Evolutionary conservation across 53 echinoderm and acorn worm species (phyloP), one percentile per base, ranked within the genome.

Genomic region (Antedon mediterranea): DNA sequence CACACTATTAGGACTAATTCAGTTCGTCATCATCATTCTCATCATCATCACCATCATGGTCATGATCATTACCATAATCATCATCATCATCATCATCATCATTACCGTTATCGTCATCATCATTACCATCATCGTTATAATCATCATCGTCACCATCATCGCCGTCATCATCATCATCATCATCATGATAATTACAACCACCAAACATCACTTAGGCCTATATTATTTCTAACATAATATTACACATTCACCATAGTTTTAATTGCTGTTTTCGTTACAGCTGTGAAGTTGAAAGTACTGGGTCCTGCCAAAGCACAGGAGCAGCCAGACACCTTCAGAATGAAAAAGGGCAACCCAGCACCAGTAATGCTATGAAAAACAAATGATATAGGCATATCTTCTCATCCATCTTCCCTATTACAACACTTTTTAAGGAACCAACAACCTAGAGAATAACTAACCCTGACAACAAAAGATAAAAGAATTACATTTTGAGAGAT

Each of bases 171-270:
- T 31, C 79, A 72, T 70, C 72, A 79, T 71, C 71, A 31, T 31
- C 32, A 79, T 31, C 33, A 79, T 79, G 23, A 79, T 72, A 8
- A 72, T 79, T 72, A 29, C 30, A 72, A 29, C 15, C 28, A 72
- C 7, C 8, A 6, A 72, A 4, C 30, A 72, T 72, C 28, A 30
- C 70, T 26, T 44, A 15, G 26, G 26, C 15, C 70, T 44, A 18
- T 44, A 44, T n/a, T n/a, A 37, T 37, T 37, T 6, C 37, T 6
- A 37, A 6, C 37, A 37, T 37, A 6, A 37, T 37, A 6, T 6
- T 37, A n/a, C 37, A 37, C 37, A 37, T 4, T 37, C 37, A 37
- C 11, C 37, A 37, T 37, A 4, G 37, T 11, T 37, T 11, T 37
- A 37, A 37, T 37, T 37, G n/a, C n/a, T 37, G 37, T 37, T 37